These are phyloP conservation scores for Hassar affinis DNA, from an alignment of 2,113 vertebrate species.

Conservation along the genomic window DNA sequence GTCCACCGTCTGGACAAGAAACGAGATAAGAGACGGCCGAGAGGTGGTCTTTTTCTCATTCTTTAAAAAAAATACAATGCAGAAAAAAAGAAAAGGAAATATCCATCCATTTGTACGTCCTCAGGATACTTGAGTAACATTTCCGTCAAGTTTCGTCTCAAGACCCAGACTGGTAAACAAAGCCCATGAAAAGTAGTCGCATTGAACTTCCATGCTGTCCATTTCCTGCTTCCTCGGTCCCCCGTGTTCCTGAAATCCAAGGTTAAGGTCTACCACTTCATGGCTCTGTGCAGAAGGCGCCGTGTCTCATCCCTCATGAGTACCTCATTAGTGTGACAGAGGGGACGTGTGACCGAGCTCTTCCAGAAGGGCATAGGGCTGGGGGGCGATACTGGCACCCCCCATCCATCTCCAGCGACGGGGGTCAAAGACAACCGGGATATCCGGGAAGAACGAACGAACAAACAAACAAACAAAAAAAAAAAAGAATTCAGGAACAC, in stretches of 20 bases:
- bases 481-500: conserved; percentile 79
- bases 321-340: conserved; percentile 37
- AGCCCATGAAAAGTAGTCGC: conserved; percentile 34
- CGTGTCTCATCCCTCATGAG: conserved; percentile 30
- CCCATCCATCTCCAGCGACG: background rate
- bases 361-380: background rate
- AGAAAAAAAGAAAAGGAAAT: background rate
- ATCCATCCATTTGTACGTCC: conserved; percentile 25
- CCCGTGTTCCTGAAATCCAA: background rate
- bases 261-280: conserved; percentile 11
- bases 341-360: conserved; percentile 9
- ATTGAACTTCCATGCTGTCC: conserved; percentile 17
- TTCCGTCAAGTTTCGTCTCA: conserved; percentile 12
- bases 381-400: conserved; percentile 1
- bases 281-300: conserved; percentile 22
- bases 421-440: conserved; percentile 11
- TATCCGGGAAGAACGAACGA: conserved; percentile 58
- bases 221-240: conserved; percentile 16
- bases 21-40: conserved; percentile 7
- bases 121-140: conserved; percentile 35
- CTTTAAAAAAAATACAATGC: background rate
- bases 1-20: background rate
- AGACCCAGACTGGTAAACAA: conserved; percentile 28
- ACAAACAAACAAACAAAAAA: conserved; percentile 44
- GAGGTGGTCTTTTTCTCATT: background rate